Percentiles rank a stretch among this genome's conserved stretches.
These are phyloP conservation scores for Tetragnatha montana DNA, from an alignment of 2,888 invertebrate genomes.

Conservation along the genomic window DNA sequence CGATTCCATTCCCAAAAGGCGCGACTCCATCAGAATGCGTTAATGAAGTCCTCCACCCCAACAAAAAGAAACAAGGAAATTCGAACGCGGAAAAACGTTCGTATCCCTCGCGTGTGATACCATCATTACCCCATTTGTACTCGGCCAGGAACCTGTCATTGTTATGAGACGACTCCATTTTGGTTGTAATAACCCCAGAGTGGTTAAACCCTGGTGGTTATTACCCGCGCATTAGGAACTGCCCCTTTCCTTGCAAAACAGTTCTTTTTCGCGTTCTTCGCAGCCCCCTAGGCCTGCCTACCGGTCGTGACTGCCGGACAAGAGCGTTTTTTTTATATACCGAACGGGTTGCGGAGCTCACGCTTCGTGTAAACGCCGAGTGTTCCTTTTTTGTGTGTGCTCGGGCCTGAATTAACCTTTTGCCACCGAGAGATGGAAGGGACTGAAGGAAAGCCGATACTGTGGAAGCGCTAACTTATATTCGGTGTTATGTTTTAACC, in stretches of 20 bases:
- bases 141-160: conserved; percentile 58
- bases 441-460: too few species aligned
- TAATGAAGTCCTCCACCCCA: conserved; percentile 9
- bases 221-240: conserved; percentile 57
- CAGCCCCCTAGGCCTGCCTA: background rate
- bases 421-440: too few species aligned
- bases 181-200: conserved; percentile 11
- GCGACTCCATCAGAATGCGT: background rate
- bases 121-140: conserved; percentile 69
- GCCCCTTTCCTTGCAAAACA: conserved; percentile 14
- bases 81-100: conserved; percentile 4
- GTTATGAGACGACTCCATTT: conserved; percentile 64
- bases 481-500: too few species aligned
- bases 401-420: too few species aligned
- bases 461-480: too few species aligned
- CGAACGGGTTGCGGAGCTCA: too few species aligned
- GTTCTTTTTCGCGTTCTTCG: background rate
- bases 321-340: conserved; percentile 28
- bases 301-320: conserved; percentile 23
- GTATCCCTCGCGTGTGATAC: conserved; percentile 31
- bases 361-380: too few species aligned
- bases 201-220: conserved; percentile 38
- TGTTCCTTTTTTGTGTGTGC: too few species aligned
- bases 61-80: conserved; percentile 37
- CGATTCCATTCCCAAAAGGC: background rate